phyloP scores from a whole-genome alignment of 2,797 vertebrate genomes.

The Carapus acus region DNA sequence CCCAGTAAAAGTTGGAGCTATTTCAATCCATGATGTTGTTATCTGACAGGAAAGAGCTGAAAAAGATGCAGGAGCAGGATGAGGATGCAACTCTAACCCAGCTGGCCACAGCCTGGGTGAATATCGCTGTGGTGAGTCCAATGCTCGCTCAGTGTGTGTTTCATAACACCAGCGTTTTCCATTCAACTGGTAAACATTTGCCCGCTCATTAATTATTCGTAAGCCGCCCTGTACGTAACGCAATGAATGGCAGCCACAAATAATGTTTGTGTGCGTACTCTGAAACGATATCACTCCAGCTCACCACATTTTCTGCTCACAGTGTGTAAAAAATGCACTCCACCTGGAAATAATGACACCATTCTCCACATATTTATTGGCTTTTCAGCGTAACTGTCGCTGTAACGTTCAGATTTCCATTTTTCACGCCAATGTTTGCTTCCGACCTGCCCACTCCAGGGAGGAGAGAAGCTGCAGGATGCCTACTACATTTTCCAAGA shows the following conservation, averaged over 20 bases:
- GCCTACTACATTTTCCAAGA: constrained; percentile 99
- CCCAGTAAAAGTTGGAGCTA: neutral
- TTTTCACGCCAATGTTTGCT: neutral
- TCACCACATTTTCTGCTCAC: constrained; percentile 7
- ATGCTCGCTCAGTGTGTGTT: neutral
- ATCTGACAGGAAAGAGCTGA: constrained; percentile 86
- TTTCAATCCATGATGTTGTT: neutral
- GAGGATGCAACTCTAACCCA: constrained; percentile 95
- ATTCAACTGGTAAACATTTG: neutral
- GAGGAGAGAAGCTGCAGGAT: constrained; percentile 93
- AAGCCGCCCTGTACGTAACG: neutral
- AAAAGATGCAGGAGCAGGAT: constrained; percentile 97
- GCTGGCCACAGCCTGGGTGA: constrained; percentile 94
- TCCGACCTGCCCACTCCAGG: constrained; percentile 65
- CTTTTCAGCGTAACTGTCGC: neutral
- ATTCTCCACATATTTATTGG: neutral
- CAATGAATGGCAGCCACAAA: neutral
- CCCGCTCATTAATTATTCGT: constrained; percentile 6
- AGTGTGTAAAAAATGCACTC: constrained; percentile 1
- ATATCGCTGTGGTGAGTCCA: constrained; percentile 78
- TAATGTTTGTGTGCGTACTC: neutral
- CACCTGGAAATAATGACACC: neutral
- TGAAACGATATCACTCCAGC: neutral
- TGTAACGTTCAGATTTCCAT: neutral
- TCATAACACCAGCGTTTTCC: neutral